A percentile compares a stretch with the other conserved stretches of the same genome.
These are phyloP conservation scores for Charaxes varanes DNA, from an alignment of 1,140 invertebrate genomes.

Conservation along the genomic window DNA sequence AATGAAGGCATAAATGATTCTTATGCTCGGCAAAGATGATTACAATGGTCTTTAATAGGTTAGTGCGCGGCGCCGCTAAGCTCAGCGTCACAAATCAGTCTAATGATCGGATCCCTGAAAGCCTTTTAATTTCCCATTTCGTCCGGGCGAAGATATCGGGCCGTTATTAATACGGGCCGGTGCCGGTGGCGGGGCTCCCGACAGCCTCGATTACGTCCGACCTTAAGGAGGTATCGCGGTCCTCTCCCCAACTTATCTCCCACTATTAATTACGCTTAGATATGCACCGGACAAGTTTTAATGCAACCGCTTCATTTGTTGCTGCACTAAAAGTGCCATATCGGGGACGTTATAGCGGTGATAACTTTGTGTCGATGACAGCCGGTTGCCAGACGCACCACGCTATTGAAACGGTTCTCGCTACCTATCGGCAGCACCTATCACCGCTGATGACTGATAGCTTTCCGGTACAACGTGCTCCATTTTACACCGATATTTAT, in stretches of 20 bases:
- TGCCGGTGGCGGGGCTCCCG: conserved; percentile 52
- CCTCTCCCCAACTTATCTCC: conserved; percentile 57
- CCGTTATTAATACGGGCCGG: conserved; percentile 62
- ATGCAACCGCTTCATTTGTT: conserved; percentile 71
- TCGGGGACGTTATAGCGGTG: conserved; percentile 50
- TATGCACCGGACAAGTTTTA: conserved; percentile 69
- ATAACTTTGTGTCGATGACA: conserved; percentile 58
- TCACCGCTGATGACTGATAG: conserved; percentile 46
- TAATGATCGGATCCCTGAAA: conserved; percentile 67
- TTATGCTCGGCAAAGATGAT: conserved; percentile 38
- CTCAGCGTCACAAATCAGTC: conserved; percentile 50
- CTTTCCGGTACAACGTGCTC: conserved; percentile 36
- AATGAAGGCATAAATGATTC: conserved; percentile 41
- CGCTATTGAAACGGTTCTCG: conserved; percentile 17
- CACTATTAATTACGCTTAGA: conserved; percentile 69
- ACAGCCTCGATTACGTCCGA: conserved; percentile 46
- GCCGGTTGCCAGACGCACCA: conserved; percentile 31
- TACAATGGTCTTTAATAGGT: conserved; percentile 54
- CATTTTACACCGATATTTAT: conserved; percentile 41
- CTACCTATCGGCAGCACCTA: conserved; percentile 29
- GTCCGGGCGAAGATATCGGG: conserved; percentile 56
- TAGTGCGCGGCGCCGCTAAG: conserved; percentile 44
- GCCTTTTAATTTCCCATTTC: conserved; percentile 71
- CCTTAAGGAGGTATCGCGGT: conserved; percentile 45
- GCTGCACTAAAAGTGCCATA: conserved; percentile 58